Percentiles rank a stretch among this genome's conserved stretches.
These are phyloP conservation scores for Eristalis tenax DNA, from an alignment of 2,888 invertebrate genomes.

Conservation along the genomic window DNA sequence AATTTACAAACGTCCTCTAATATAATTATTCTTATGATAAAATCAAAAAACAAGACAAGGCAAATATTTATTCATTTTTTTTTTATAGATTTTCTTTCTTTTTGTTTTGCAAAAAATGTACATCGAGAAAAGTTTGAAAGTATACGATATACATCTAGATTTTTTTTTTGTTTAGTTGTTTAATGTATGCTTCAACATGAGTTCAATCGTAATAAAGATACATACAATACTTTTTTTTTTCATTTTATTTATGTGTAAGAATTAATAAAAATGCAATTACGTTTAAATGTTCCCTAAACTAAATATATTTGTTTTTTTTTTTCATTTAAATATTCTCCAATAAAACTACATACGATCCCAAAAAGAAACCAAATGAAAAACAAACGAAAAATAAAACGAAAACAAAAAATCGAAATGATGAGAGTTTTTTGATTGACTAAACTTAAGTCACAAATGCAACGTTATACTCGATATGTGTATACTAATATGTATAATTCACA, in stretches of 20 bases:
- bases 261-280: slow-evolving; percentile 27
- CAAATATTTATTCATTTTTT: neutral
- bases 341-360: slow-evolving; percentile 27
- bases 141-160: slow-evolving; percentile 62
- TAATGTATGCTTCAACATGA: slow-evolving; percentile 13
- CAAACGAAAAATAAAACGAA: neutral
- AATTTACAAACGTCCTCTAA: neutral
- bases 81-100: neutral
- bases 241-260: neutral
- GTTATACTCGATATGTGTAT: slow-evolving; percentile 62
- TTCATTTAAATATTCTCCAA: slow-evolving; percentile 10
- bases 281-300: slow-evolving; percentile 41
- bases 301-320: slow-evolving; percentile 19
- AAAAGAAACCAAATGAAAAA: neutral
- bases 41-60: slow-evolving; percentile 1
- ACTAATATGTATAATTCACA: slow-evolving; percentile 51
- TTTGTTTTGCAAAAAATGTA: slow-evolving; percentile 8
- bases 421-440: slow-evolving; percentile 36
- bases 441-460: slow-evolving; percentile 62
- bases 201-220: slow-evolving; percentile 39
- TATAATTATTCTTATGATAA: neutral
- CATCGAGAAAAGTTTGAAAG: slow-evolving; percentile 49
- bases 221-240: slow-evolving; percentile 23
- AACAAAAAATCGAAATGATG: neutral
- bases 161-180: neutral